Evolutionary conservation across 2,113 vertebrate species (phyloP), one percentile per base, ranked within the genome.

Genomic region (Misgurnus anguillicaudatus): DNA sequence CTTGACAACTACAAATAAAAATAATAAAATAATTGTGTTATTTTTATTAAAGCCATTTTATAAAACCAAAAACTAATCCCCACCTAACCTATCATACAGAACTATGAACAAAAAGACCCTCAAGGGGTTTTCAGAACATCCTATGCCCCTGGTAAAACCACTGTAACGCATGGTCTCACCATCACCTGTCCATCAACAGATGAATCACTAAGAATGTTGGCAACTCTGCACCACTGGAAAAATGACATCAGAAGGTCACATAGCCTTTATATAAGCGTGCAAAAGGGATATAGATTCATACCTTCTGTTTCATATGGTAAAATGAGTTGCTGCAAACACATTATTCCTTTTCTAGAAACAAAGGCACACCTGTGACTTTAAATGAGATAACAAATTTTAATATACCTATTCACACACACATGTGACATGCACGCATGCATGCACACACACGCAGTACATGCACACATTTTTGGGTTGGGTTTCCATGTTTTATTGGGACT

Each of bases 331-430:
- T 55, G 14, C 4, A 55, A 21, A 39, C 13, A 55, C 16, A n/a
- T n/a, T 13, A 14, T 7, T 2, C 7, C 53, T 36, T 3, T 36
- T 55, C 38, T 39, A 9, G 19, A 31, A 7, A 19, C 17, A 13
- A 70, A n/a, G n/a, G 9, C 31, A 71, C 48, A 71, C 17, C 31
- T 57, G 48, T 53, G 67, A 70, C 68, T 68, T 8, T 71, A 17
- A n/a, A 53, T 47, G 47, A 70, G 21, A 31, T 51, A 11, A 38
- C 36, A 17, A 31, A 36, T 10, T 69, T 0, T 48, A 16, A 7
- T 5, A 8, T n/a, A 47, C 10, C 3, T n/a, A 66, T 31, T 31
- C 24, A 31, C 24, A 31, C 24, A 31, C 24, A 31, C 24, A 31
- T 31, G 24, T 31, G 24, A 31, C 41, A 4, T n/a, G 19, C 64